These are phyloP conservation scores for Cryptoprocta ferox DNA, from an alignment of 2,797 vertebrate species.

Conservation along the genomic window DNA sequence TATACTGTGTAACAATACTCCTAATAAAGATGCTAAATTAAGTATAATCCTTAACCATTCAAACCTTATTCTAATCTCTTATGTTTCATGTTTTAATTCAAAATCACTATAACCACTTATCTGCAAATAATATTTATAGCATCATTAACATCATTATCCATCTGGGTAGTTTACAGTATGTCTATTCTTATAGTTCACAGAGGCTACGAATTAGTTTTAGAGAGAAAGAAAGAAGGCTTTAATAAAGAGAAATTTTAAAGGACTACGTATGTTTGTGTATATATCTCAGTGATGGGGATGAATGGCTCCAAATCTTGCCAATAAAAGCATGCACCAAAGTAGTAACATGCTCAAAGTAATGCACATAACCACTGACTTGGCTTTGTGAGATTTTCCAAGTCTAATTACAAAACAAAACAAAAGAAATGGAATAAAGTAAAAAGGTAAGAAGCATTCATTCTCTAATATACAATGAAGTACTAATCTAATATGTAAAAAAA, in stretches of 20 bases:
- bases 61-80: background rate
- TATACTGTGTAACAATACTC: background rate
- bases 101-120: background rate
- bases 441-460: background rate
- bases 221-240: background rate
- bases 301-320: background rate
- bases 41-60: background rate
- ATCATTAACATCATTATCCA: background rate
- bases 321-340: background rate
- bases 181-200: background rate
- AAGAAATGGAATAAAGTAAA: background rate
- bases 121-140: background rate
- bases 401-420: background rate
- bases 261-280: background rate
- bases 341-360: background rate
- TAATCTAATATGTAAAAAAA: conserved; percentile 5
- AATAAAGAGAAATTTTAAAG: background rate
- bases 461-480: background rate
- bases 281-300: background rate
- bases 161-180: background rate
- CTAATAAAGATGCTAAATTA: background rate
- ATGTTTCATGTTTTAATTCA: conserved; percentile 34
- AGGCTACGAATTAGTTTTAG: background rate
- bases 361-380: background rate
- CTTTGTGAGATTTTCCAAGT: background rate